Evolutionary conservation across 64 coral and sea anemone species (phyloP).

Genomic region (Actinia tenebrosa): DNA sequence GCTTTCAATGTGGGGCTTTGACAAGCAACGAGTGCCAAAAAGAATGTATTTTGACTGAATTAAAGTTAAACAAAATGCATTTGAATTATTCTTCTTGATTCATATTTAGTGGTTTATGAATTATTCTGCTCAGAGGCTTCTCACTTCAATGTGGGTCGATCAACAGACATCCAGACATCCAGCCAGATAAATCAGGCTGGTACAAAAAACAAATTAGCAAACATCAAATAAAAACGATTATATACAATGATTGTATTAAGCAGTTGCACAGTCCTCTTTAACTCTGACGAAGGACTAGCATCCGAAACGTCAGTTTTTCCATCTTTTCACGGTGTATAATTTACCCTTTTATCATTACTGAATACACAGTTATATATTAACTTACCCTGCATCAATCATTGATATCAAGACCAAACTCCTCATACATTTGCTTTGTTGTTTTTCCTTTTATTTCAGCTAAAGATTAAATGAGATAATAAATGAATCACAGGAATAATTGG

Average conservation of each 20-base stretch:
- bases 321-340: too few species aligned
- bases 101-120: not conserved
- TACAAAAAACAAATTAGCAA: too few species aligned
- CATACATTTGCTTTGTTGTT: conserved; percentile 79
- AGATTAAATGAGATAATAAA: not conserved
- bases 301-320: too few species aligned
- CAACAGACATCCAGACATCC: too few species aligned
- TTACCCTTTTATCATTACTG: too few species aligned
- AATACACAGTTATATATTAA: not conserved
- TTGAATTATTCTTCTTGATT: not conserved
- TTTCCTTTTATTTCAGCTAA: conserved; percentile 91
- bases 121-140: not conserved
- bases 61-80: not conserved
- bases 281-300: too few species aligned
- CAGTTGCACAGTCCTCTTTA: too few species aligned
- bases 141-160: too few species aligned
- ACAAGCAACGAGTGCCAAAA: not conserved
- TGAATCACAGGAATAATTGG: not conserved
- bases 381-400: conserved; percentile 51
- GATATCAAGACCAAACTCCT: conserved; percentile 86
- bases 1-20: too few species aligned
- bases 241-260: too few species aligned
- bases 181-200: too few species aligned
- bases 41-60: not conserved
- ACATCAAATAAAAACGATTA: too few species aligned